phyloP scores from a whole-genome alignment of 1,140 invertebrate species.

The Zaprionus gabonicus region DNA sequence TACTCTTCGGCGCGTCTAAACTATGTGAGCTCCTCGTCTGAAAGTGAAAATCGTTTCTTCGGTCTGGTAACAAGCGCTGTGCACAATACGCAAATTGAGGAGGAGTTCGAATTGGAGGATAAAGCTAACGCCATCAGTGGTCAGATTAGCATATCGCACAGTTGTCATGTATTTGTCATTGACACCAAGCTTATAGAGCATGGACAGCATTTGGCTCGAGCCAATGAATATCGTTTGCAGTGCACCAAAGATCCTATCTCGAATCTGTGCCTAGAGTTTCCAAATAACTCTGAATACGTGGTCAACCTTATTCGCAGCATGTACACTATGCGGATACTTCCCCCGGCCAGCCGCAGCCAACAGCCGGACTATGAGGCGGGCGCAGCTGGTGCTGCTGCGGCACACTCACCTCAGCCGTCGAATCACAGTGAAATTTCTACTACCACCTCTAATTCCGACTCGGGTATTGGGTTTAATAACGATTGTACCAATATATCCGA shows the following conservation, averaged over 20 bases:
- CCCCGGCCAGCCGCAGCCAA: conserved; percentile 67
- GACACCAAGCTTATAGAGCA: conserved; percentile 94
- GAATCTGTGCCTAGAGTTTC: conserved; percentile 94
- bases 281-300: conserved; percentile 93
- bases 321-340: conserved; percentile 86
- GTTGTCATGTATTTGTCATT: conserved; percentile 97
- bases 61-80: conserved; percentile 94
- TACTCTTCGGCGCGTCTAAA: conserved; percentile 94
- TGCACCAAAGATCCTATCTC: conserved; percentile 90
- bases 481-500: conserved; percentile 93
- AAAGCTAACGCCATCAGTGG: conserved; percentile 36
- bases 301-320: conserved; percentile 90
- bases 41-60: conserved; percentile 96
- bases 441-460: conserved; percentile 96
- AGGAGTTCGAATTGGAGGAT: conserved; percentile 70
- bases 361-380: conserved; percentile 51
- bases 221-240: conserved; percentile 91
- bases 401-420: conserved; percentile 93
- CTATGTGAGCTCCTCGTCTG: conserved; percentile 95
- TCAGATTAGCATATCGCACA: conserved; percentile 89
- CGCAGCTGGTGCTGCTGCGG: conserved; percentile 57
- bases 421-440: conserved; percentile 92
- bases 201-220: conserved; percentile 90
- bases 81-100: conserved; percentile 84
- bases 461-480: conserved; percentile 96